These are phyloP conservation scores for Heliconius cydno DNA, from an alignment of 2,888 invertebrate genomes.

Conservation along the genomic window DNA sequence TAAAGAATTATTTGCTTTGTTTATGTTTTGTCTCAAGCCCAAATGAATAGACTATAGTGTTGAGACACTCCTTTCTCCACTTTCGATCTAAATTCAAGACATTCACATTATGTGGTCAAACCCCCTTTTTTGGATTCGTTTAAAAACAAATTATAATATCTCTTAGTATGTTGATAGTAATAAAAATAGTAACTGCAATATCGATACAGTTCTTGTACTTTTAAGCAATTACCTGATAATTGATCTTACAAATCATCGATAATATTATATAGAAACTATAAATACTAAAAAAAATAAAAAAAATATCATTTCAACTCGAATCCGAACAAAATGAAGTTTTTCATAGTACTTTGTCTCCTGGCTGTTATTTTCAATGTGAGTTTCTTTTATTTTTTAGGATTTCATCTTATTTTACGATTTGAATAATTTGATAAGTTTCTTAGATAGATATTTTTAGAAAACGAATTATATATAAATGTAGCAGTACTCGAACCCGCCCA, in stretches of 20 bases:
- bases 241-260: slow-evolving; percentile 32
- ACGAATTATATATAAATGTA: too few species aligned
- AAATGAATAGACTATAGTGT: too few species aligned
- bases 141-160: neutral
- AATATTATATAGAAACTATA: slow-evolving; percentile 34
- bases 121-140: neutral
- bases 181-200: neutral
- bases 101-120: neutral
- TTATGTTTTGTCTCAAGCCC: too few species aligned
- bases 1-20: too few species aligned
- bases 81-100: neutral
- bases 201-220: neutral
- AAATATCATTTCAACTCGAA: slow-evolving; percentile 31
- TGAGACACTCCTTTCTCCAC: neutral
- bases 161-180: neutral
- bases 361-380: slow-evolving; percentile 43
- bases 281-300: slow-evolving; percentile 15
- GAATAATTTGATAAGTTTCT: neutral
- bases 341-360: slow-evolving; percentile 41
- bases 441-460: neutral
- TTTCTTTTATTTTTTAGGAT: slow-evolving; percentile 21
- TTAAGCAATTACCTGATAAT: slow-evolving; percentile 43
- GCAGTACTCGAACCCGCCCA: too few species aligned
- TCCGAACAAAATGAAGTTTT: slow-evolving; percentile 42
- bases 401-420: neutral